Evolutionary conservation across 2,888 invertebrate species (phyloP).

Genomic region (Tenthredo livida): DNA sequence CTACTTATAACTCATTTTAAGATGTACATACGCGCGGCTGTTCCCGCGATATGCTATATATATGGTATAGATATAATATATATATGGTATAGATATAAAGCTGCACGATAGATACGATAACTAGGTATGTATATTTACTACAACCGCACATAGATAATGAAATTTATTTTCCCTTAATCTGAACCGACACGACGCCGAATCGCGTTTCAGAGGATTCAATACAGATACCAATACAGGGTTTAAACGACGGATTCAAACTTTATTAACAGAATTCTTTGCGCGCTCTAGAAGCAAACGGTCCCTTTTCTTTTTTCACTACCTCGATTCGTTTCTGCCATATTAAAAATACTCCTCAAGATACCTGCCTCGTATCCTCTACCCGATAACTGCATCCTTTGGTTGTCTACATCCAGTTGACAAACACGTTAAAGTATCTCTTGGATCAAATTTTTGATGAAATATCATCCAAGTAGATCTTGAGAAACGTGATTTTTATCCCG

Average conservation of each 20-base stretch:
- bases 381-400: not conserved
- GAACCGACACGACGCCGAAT: not conserved
- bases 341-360: constrained; percentile 1
- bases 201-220: constrained; percentile 20
- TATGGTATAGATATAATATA: not conserved
- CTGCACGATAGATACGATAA: no score
- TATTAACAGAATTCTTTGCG: constrained; percentile 44
- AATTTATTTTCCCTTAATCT: not conserved
- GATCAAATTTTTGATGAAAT: no score
- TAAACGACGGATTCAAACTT: constrained; percentile 22
- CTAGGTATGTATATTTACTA: not conserved
- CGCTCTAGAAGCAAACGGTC: not conserved
- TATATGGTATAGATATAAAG: no score
- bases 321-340: constrained; percentile 8
- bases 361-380: not conserved
- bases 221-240: constrained; percentile 22
- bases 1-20: not conserved
- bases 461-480: not conserved
- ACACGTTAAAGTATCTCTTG: no score
- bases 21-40: not conserved
- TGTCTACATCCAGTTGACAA: no score
- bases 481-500: constrained; percentile 29
- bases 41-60: not conserved
- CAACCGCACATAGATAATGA: not conserved
- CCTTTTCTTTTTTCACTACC: not conserved